Conservation (phyloP, 2,888 invertebrate species). For the Aradus depressus region DNA sequence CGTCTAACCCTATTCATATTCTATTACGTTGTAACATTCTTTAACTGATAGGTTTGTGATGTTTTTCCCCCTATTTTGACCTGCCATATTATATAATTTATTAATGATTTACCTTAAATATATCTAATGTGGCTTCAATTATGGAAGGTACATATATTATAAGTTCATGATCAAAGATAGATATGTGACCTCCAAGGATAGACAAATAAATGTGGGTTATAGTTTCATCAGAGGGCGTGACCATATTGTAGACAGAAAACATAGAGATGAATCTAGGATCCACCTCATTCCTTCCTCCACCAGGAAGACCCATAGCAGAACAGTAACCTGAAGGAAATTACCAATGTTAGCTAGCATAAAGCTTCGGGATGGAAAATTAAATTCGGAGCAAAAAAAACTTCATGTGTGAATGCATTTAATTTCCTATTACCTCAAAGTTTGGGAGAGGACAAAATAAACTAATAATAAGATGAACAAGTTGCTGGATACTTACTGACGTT, state of each 20-base stretch:
- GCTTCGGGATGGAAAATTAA: too few species aligned
- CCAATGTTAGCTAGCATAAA: not conserved
- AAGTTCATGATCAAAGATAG: conserved; percentile 54
- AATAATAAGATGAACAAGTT: too few species aligned
- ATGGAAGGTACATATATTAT: conserved; percentile 52
- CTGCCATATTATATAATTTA: not conserved
- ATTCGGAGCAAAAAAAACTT: not conserved
- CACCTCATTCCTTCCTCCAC: conserved; percentile 80
- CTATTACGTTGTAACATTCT: too few species aligned
- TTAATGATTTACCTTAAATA: conserved; percentile 58
- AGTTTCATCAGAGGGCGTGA: conserved; percentile 67
- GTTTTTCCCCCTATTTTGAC: too few species aligned
- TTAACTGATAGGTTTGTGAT: too few species aligned
- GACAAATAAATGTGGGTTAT: conserved; percentile 71
- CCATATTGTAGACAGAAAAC: conserved; percentile 78
- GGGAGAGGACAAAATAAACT: too few species aligned
- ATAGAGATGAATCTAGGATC: conserved; percentile 85
- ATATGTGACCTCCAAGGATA: conserved; percentile 67
- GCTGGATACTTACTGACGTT: conserved; percentile 48
- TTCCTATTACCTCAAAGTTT: too few species aligned
- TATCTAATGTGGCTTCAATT: conserved; percentile 64
- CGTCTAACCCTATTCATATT: too few species aligned
- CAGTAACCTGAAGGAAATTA: conserved; percentile 47
- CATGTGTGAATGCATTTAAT: not conserved
- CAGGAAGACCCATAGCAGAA: conserved; percentile 77